Conservation (phyloP, 2,797 vertebrate genomes). For the Erethizon dorsatum region DNA sequence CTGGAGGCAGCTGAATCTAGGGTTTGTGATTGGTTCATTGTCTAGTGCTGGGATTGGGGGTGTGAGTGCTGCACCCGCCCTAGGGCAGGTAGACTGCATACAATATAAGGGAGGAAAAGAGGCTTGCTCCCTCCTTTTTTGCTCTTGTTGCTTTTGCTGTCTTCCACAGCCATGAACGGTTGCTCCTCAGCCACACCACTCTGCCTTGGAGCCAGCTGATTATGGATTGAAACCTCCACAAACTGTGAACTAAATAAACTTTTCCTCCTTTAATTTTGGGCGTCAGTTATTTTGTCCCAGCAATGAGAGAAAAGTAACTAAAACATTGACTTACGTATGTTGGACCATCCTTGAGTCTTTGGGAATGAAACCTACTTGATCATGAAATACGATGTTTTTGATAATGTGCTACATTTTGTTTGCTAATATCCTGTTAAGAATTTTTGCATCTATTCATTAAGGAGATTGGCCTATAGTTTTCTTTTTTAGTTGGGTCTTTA, state of each 20-base stretch:
- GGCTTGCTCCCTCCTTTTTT: too few species aligned
- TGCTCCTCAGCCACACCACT: too few species aligned
- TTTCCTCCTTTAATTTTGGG: neutral
- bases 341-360: neutral
- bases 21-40: too few species aligned
- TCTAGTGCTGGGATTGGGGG: too few species aligned
- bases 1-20: too few species aligned
- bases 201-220: neutral
- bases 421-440: neutral
- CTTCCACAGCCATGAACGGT: too few species aligned
- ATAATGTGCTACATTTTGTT: neutral
- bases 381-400: neutral
- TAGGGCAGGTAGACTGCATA: too few species aligned
- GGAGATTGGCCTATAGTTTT: neutral
- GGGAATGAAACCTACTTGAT: neutral
- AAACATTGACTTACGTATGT: neutral
- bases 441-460: neutral
- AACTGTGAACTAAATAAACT: neutral
- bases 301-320: neutral
- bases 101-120: too few species aligned
- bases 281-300: neutral
- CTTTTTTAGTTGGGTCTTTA: neutral
- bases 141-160: too few species aligned
- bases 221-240: neutral
- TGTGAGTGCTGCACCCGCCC: too few species aligned